Base-by-base conservation (phyloP, 1,140 invertebrate species). In the Periplaneta americana region DNA sequence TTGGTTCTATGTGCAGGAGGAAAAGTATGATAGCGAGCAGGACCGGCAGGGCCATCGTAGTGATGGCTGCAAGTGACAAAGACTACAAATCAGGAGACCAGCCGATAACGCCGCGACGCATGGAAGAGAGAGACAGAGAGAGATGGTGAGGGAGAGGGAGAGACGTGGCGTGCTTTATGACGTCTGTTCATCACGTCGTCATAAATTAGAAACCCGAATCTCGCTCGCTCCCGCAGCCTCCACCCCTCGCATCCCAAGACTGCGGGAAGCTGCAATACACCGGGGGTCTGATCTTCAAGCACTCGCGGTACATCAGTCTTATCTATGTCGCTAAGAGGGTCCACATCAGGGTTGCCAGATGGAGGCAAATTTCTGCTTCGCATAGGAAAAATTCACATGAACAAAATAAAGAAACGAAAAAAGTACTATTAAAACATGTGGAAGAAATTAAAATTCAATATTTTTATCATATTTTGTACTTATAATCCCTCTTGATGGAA, bases 131-230 rank as follows among this genome's bases (percentile, higher is more conserved):
- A 6, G 77, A 33, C 77, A 34, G 36, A 18, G 75, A 18, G 75
- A 77, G 75, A 32, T 2, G 33, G 34, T 3, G 35, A n/a, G 79
- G 22, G 8, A 17, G 57, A 34, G 79, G 18, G 78, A 10, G 76
- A 80, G 79, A 80, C 79, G 39, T 80, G 79, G 79, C 74, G 83
- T 85, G 82, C 83, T 86, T 86, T 86, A 86, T 85, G 85, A 86
- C 85, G 85, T 84, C 85, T 85, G 84, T 85, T 85, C 84, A 85
- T 86, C 85, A 85, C 83, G 84, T 83, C 82, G 82, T 84, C 85
- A 85, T 86, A 86, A 86, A 86, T 86, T 85, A 85, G 85, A 85
- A 84, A 85, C 84, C 79, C 75, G 85, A 84, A 85, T 84, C 84
- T 85, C 82, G 74, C 37, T 78, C 79, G 79, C 79, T 36, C 79